Evolutionary conservation across 2,888 invertebrate species (phyloP).

Genomic region (Brenthis hecate): DNA sequence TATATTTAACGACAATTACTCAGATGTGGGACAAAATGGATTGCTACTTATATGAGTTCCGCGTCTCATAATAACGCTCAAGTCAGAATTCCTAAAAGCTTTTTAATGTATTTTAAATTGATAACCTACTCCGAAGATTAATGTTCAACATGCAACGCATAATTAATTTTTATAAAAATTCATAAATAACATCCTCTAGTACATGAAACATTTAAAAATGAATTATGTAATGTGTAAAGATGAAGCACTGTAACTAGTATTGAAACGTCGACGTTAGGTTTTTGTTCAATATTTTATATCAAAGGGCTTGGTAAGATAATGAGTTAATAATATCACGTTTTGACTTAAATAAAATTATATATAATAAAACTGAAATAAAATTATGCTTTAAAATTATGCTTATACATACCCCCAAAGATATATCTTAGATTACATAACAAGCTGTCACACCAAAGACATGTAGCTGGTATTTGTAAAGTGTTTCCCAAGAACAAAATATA

Average conservation of each 20-base stretch:
- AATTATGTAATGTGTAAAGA: neutral
- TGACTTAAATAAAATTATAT: too few relatives aligned
- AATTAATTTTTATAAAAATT: constrained; percentile 14
- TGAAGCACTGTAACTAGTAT: neutral
- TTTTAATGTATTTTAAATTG: constrained; percentile 22
- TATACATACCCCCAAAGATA: too few relatives aligned
- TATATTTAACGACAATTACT: constrained; percentile 18
- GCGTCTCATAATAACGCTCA: constrained; percentile 14
- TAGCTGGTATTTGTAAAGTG: neutral
- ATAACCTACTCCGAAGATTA: constrained; percentile 17
- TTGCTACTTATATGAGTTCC: constrained; percentile 18
- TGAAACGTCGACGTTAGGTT: too few relatives aligned
- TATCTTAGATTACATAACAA: neutral
- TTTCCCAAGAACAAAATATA: constrained; percentile 3
- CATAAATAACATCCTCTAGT: neutral
- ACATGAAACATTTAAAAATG: neutral
- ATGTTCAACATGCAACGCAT: constrained; percentile 9
- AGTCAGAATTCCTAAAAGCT: constrained; percentile 19
- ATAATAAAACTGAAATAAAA: too few relatives aligned
- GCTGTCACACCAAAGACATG: neutral
- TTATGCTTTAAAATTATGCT: too few relatives aligned
- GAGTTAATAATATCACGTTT: too few relatives aligned
- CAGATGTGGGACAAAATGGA: constrained; percentile 20
- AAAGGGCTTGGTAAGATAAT: too few relatives aligned
- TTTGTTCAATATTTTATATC: too few relatives aligned